Evolutionary conservation across 2,888 invertebrate genomes (phyloP).

Genomic region (Drosophila borborema): DNA sequence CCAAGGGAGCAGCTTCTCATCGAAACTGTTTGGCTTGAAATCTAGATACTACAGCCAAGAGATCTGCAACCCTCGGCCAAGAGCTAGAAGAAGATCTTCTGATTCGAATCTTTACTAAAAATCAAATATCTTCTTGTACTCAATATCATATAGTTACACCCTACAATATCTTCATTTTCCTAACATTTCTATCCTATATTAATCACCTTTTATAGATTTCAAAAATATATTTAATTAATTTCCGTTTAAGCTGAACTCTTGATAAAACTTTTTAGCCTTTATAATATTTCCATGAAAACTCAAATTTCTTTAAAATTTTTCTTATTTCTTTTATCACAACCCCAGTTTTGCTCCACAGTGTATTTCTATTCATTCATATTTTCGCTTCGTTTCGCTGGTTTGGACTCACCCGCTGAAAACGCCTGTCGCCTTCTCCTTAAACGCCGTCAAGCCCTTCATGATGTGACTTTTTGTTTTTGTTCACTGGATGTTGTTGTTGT

Average conservation of each 20-base stretch:
- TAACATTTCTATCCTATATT: no score
- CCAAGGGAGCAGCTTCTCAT: no score
- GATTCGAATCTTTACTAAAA: no score
- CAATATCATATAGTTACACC: no score
- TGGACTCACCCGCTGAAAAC: conserved; percentile 84
- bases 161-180: no score
- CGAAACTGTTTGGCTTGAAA: no score
- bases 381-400: conserved; percentile 28
- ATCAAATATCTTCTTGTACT: no score
- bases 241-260: no score
- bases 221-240: no score
- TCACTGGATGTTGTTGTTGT: conserved; percentile 30
- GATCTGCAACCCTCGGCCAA: background rate
- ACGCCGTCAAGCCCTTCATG: conserved; percentile 85
- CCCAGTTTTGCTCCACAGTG: conserved; percentile 31
- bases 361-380: conserved; percentile 4
- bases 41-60: no score
- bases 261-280: background rate
- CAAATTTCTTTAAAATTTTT: no score
- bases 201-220: no score
- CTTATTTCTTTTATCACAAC: background rate
- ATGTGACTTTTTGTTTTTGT: conserved; percentile 35
- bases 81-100: background rate
- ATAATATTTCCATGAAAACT: background rate
- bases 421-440: conserved; percentile 85